Base-by-base conservation (phyloP, 2,113 vertebrate species). In the Chaetodon auriga region DNA sequence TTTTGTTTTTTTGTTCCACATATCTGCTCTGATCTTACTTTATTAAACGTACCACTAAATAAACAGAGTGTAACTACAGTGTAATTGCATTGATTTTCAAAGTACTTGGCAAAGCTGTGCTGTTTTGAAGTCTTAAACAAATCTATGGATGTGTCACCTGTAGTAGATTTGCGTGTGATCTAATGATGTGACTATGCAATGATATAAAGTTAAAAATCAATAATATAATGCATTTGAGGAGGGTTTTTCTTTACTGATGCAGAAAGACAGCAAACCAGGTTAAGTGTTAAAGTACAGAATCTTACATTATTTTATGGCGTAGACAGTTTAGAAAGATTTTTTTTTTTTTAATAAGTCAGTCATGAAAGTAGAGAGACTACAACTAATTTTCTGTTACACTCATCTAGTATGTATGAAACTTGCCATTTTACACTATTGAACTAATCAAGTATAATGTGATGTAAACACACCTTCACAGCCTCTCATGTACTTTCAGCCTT, bases 21-120 rank as follows among this genome's bases (percentile, higher is more conserved):
- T 61, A 68, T 68, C 55, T 45, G 25, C 84, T 75, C 41, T 68
- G 49, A 55, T 57, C 38, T 62, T 83, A 48, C 60, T 75, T 69
- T 15, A 60, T 64, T n/a, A 30, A 23, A 80, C 10, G 49, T 60
- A 75, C 70, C 74, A 72, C 30, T 58, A 68, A 80, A 57, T 45
- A 54, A 81, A 78, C 35, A 23, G 14, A 68, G 57, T 77, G 49
- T 60, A n/a, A 80, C 41, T 21, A 49, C 30, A 38, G 43, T 7
- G 0, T 45, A 9, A 85, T 41, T 46, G 6, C 61, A 69, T 23
- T 16, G 21, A 23, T 46, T 58, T 14, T 46, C 45, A 43, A 45
- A 65, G 19, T 48, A 23, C 23, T 43, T 30, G 21, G 58, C 35
- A 57, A 68, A 66, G 14, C 6, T 36, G 25, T 70, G 63, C 48